Evolutionary conservation across 1,140 invertebrate species (phyloP).

Genomic region (Hormaphis cornu): DNA sequence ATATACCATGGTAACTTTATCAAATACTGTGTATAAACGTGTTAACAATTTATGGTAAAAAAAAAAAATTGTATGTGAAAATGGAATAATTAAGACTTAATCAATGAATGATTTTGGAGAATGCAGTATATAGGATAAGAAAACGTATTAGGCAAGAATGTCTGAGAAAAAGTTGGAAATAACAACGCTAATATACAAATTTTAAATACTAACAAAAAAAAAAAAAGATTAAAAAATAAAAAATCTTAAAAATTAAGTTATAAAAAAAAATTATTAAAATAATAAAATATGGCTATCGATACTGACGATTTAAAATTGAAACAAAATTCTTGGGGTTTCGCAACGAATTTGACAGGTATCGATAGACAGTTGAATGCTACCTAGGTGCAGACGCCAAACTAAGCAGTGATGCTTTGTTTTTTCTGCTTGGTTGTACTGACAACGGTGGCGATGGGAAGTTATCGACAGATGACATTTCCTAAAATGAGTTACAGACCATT

Average conservation of each 20-base stretch:
- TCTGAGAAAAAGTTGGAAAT: constrained; percentile 26
- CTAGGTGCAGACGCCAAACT: constrained; percentile 45
- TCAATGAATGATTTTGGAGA: constrained; percentile 1
- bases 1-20: constrained; percentile 27
- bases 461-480: constrained; percentile 48
- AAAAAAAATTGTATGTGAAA: neutral
- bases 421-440: constrained; percentile 69
- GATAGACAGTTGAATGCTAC: constrained; percentile 22
- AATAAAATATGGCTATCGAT: constrained; percentile 31
- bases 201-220: constrained; percentile 25
- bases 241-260: neutral
- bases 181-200: constrained; percentile 25
- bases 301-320: constrained; percentile 19
- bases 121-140: constrained; percentile 19
- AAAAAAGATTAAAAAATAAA: constrained; percentile 9
- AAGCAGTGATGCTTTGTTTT: constrained; percentile 54
- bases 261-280: constrained; percentile 21
- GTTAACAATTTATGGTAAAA: constrained; percentile 1
- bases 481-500: no score
- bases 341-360: constrained; percentile 13
- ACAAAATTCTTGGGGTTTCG: constrained; percentile 18
- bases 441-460: constrained; percentile 62
- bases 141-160: constrained; percentile 23
- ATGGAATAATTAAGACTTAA: constrained; percentile 6
- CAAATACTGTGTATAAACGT: constrained; percentile 6